A percentile compares a stretch with the other conserved stretches of the same genome.
Evolutionary conservation across 2,888 invertebrate genomes (phyloP).

Genomic region (Caenorhabditis doughertyi): DNA sequence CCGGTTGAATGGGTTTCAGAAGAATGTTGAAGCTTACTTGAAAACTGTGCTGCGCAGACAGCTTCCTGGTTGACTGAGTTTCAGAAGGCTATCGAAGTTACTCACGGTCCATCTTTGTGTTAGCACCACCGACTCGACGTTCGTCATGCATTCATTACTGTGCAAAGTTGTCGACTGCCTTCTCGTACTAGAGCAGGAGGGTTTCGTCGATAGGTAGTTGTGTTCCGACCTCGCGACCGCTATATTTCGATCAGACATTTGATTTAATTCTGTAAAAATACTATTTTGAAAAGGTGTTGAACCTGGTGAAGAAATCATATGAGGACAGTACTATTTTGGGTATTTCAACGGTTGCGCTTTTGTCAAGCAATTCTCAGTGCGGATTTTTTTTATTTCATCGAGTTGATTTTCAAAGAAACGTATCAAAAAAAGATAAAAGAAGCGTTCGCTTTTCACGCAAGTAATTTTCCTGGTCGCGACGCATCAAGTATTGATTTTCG

Average conservation of each 20-base stretch:
- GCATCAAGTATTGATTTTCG: slow-evolving; percentile 51
- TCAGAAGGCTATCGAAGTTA: slow-evolving; percentile 80
- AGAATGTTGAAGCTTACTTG: slow-evolving; percentile 37
- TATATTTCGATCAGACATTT: slow-evolving; percentile 54
- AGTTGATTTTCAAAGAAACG: too few species aligned
- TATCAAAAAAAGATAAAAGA: not conserved
- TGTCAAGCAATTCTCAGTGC: too few species aligned
- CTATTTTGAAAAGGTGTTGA: not conserved
- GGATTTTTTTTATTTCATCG: too few species aligned
- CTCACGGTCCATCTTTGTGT: slow-evolving; percentile 82
- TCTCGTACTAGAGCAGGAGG: slow-evolving; percentile 44
- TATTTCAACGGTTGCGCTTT: too few species aligned
- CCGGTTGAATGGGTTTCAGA: not conserved
- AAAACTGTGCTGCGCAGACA: slow-evolving; percentile 82
- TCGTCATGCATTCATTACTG: slow-evolving; percentile 78
- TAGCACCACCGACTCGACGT: slow-evolving; percentile 79
- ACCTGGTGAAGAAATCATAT: too few species aligned
- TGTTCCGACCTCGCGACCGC: slow-evolving; percentile 38
- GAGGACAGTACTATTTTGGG: too few species aligned
- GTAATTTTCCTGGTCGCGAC: slow-evolving; percentile 8
- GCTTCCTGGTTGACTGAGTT: slow-evolving; percentile 81
- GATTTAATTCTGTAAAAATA: slow-evolving; percentile 55
- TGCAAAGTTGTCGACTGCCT: slow-evolving; percentile 42
- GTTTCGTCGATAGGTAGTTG: slow-evolving; percentile 35
- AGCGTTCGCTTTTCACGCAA: slow-evolving; percentile 28